A percentile compares a stretch with the other conserved stretches of the same genome.
Conservation (phyloP, 2,888 invertebrate genomes). For the Pseudanteris insignis region DNA sequence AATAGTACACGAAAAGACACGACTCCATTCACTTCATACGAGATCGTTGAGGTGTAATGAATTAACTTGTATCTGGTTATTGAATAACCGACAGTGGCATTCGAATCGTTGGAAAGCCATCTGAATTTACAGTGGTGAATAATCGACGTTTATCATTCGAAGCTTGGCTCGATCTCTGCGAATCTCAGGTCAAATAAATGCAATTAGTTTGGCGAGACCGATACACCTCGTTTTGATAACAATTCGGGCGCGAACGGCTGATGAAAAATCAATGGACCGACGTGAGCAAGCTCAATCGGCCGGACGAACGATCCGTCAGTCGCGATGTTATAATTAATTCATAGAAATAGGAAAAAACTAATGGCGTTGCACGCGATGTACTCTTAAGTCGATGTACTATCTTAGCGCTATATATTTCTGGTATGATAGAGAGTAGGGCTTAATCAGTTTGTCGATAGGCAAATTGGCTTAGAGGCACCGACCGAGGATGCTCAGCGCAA, state of each 20-base stretch:
- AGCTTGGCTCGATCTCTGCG: neutral
- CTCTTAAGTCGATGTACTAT: slow-evolving; percentile 21
- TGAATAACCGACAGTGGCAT: neutral
- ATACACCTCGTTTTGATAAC: too few relatives aligned
- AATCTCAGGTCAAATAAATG: slow-evolving; percentile 1
- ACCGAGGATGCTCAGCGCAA: slow-evolving; percentile 57
- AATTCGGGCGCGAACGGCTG: too few relatives aligned
- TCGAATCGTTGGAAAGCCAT: neutral
- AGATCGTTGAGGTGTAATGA: neutral
- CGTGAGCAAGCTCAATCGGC: too few relatives aligned
- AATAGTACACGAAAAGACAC: too few relatives aligned
- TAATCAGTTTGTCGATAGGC: slow-evolving; percentile 67
- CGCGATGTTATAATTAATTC: too few relatives aligned
- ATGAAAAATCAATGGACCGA: too few relatives aligned
- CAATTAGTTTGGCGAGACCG: neutral
- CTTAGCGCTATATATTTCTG: slow-evolving; percentile 42
- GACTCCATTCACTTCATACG: too few relatives aligned
- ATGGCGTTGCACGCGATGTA: slow-evolving; percentile 14
- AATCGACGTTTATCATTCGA: slow-evolving; percentile 4
- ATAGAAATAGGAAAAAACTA: slow-evolving; percentile 8
- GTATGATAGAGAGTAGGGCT: slow-evolving; percentile 62
- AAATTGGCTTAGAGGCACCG: slow-evolving; percentile 66
- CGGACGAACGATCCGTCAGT: too few relatives aligned
- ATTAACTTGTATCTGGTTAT: neutral
- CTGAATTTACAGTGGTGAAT: slow-evolving; percentile 1